A percentile compares a stretch with the other conserved stretches of the same genome.
phyloP scores from a whole-genome alignment of 2,113 vertebrate genomes.

The Gobio gobio region DNA sequence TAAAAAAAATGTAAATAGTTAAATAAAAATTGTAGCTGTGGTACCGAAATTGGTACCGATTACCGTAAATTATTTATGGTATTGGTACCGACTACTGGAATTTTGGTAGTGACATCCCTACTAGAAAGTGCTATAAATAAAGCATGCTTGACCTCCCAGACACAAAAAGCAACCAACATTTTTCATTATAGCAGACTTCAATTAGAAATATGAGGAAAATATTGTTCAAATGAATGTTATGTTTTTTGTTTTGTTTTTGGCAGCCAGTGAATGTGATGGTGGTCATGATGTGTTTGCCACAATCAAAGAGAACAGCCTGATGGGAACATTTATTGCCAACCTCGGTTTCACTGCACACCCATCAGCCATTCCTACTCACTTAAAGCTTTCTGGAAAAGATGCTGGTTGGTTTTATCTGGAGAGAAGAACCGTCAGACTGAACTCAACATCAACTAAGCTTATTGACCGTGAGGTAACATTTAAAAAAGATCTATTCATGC shows the following conservation, averaged over 20 bases:
- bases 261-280: constrained; percentile 70
- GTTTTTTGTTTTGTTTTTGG: constrained; percentile 30
- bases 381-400: constrained; percentile 77
- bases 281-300: constrained; percentile 78
- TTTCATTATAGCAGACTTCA: not conserved
- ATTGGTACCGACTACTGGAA: too few relatives aligned
- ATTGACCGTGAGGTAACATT: constrained; percentile 82
- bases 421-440: constrained; percentile 76
- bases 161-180: not conserved
- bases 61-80: too few relatives aligned
- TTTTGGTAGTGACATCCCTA: too few relatives aligned
- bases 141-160: not conserved
- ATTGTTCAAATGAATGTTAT: not conserved
- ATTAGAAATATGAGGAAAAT: not conserved
- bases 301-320: constrained; percentile 81
- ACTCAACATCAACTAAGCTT: constrained; percentile 70
- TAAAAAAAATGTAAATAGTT: too few relatives aligned
- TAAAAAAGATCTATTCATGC: too few relatives aligned
- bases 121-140: too few relatives aligned
- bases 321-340: constrained; percentile 77
- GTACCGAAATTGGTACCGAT: too few relatives aligned
- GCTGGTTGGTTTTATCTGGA: constrained; percentile 85
- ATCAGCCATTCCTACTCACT: constrained; percentile 61
- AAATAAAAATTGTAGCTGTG: too few relatives aligned
- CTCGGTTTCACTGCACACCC: constrained; percentile 66